A percentile compares a stretch with the other conserved stretches of the same genome.
Evolutionary conservation across 1,140 invertebrate genomes (phyloP).

Genomic region (Bombus waltoni): DNA sequence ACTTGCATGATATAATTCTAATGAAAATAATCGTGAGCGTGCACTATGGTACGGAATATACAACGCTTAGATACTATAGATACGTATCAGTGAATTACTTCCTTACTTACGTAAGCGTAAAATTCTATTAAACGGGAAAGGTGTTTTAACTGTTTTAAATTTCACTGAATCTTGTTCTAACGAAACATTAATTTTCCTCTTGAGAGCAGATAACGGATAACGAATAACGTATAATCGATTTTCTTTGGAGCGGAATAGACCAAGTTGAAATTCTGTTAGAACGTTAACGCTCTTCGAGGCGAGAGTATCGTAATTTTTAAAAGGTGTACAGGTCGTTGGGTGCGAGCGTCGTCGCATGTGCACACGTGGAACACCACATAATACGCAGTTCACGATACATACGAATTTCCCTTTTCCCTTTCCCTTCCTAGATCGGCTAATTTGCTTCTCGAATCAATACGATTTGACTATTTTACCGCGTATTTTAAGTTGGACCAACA

Average conservation of each 20-base stretch:
- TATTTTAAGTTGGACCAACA: background rate
- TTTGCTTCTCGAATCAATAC: background rate
- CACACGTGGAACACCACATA: background rate
- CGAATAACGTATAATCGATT: conserved; percentile 30
- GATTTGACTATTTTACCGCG: background rate
- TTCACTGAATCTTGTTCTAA: background rate
- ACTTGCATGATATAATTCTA: no score
- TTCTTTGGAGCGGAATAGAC: conserved; percentile 11
- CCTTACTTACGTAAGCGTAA: background rate
- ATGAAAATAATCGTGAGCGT: no score
- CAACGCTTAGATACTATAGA: background rate
- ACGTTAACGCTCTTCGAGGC: conserved; percentile 21
- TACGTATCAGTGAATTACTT: background rate
- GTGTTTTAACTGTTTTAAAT: background rate
- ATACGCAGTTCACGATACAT: background rate
- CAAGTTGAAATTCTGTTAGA: conserved; percentile 21
- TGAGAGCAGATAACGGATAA: conserved; percentile 11
- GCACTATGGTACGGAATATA: no score
- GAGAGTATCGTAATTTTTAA: conserved; percentile 35
- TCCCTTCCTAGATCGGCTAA: background rate
- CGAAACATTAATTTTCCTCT: conserved; percentile 27
- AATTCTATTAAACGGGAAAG: background rate
- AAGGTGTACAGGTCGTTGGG: background rate
- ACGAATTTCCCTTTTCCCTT: background rate
- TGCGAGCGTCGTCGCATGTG: background rate